Evolutionary conservation across 2,888 invertebrate genomes (phyloP), one percentile per base, ranked within the genome.

Genomic region (Epirrhoe alternata): DNA sequence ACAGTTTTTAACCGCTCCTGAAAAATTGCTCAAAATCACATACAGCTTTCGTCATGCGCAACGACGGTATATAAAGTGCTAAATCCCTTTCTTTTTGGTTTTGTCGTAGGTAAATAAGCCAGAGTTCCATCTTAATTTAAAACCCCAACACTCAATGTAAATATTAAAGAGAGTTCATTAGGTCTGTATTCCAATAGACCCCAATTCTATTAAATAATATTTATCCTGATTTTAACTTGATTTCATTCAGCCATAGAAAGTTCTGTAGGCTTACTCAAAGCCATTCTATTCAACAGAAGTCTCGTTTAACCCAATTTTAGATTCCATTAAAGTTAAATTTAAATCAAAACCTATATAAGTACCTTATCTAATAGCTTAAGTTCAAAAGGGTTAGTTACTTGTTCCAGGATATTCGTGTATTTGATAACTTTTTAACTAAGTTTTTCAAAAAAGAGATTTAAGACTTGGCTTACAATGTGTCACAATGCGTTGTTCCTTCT

Each of bases 341-440:
- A 30, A 52, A 52, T 52, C 52, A 52, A 16, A 47, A 47, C 30
- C 50, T 51, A 51, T 12, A 51, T 51, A 54, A 54, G 53, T 54
- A 35, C 33, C 16, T 52, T 51, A 51, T 47, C 47, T 16, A 14
- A 47, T 42, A 42, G 38, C 38, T 16, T 47, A 14, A 47, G 47
- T 47, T 16, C 16, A 16, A n/a, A 47, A 47, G 47, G 47, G 47
- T 47, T 16, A 16, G 7, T 6, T 47, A 14, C 14, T 47, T 6
- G 2, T 47, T 47, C 14, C 14, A 47, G 16, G 47, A 47, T 47
- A 16, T 47, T 16, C 1, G 16, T 45, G n/a, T n/a, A 45, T 45
- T n/a, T n/a, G 14, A 5, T 14, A 14, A 14, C n/a, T 45, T 10
- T 45, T 14, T n/a, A 35, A 35, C 35, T 35, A 10, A 35, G 7